These are phyloP conservation scores for Spinibarbus caldwelli DNA, from an alignment of 2,797 vertebrate species.

Conservation along the genomic window DNA sequence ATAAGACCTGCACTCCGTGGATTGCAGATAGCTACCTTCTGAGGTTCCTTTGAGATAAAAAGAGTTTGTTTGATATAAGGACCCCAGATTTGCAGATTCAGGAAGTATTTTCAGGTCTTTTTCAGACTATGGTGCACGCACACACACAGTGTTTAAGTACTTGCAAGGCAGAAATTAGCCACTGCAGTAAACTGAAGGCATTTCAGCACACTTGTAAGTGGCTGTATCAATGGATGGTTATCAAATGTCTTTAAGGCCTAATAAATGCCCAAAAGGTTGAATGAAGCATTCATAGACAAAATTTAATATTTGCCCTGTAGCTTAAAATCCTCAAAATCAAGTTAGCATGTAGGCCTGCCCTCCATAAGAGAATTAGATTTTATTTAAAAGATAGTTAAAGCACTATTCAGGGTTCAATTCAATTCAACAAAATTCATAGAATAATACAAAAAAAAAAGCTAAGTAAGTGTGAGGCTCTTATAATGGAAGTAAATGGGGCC, in stretches of 20 bases:
- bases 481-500: too few species aligned
- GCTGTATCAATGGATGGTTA: not conserved
- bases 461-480: not conserved
- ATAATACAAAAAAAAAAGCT: not conserved
- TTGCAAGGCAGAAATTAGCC: not conserved
- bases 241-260: not conserved
- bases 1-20: conserved; percentile 61
- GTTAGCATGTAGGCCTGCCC: not conserved
- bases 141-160: not conserved
- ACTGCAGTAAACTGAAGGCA: not conserved
- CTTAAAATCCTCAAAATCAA: not conserved
- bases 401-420: not conserved
- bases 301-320: not conserved
- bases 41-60: conserved; percentile 48
- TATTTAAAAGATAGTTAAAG: not conserved
- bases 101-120: conserved; percentile 1
- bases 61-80: conserved; percentile 33
- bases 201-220: not conserved
- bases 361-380: not conserved
- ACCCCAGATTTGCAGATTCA: conserved; percentile 1
- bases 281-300: not conserved
- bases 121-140: not conserved
- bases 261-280: not conserved
- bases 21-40: conserved; percentile 62
- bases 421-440: not conserved